Evolutionary conservation across 2,888 invertebrate genomes (phyloP), one percentile per base, ranked within the genome.

Genomic region (Cremastinae sp.): DNA sequence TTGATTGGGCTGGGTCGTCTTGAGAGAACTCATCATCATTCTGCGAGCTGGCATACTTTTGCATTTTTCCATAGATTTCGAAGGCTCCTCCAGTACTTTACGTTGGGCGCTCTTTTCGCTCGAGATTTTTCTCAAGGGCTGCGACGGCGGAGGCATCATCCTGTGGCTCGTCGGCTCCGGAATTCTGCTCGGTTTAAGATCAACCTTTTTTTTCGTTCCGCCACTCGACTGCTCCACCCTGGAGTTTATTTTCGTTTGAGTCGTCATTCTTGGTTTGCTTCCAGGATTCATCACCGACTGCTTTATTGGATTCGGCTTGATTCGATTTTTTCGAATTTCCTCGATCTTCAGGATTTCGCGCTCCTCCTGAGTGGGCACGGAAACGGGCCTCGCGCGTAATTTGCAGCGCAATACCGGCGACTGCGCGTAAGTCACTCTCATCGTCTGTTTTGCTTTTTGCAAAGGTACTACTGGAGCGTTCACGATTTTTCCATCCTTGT

Each of bases 271-370:
- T 10, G 61, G 43, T 0, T 45, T 28, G 22, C 14, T 59, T 7
- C 14, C 38, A 14, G 38, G 22, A 53, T 59, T 59, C 53, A 12
- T 36, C 3, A 51, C 22, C 10, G 53, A n/a, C 12, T 18, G 54
- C 16, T 64, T 74, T 0, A 62, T 59, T 91, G 94, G 94, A 69
- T 93, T 91, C 0, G 95, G 94, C 87, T 93, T 94, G 28, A 95
- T 92, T 87, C 93, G 92, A 84, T 92, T 92, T 90, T 93, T 93
- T 83, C 92, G 92, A 8, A 93, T 91, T 86, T 94, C 93, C 84
- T 94, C 93, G 0, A 93, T 76, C 85, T 94, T 93, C 80, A 91
- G 82, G 75, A 92, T 90, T 84, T 95, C 94, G 58, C 91, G 90
- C 80, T 95, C 93, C 78, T 93, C 91, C 64, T 91, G 91, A 10